phyloP scores from a whole-genome alignment of 2,113 vertebrate genomes.

The Sinocyclocheilus maitianheensis region DNA sequence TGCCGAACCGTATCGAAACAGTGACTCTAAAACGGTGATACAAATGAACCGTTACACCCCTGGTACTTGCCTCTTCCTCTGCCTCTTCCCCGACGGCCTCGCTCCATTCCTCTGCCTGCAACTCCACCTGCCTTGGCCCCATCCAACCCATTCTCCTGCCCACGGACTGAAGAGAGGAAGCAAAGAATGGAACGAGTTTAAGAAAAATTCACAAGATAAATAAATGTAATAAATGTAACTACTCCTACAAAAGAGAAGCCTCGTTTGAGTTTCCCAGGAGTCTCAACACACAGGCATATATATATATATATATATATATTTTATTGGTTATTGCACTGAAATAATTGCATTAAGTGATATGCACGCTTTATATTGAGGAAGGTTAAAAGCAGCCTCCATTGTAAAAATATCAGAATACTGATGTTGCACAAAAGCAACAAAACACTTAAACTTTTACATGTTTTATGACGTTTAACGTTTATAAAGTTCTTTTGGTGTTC shows the following conservation, averaged over 20 bases:
- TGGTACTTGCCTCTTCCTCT: conserved; percentile 87
- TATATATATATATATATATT: no score
- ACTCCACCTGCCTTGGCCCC: conserved; percentile 84
- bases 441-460: no score
- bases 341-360: neutral
- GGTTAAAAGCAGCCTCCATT: neutral
- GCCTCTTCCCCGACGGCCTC: conserved; percentile 89
- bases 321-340: neutral
- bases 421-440: no score
- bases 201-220: neutral
- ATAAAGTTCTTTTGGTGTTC: no score
- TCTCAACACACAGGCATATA: neutral
- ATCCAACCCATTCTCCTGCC: conserved; percentile 95
- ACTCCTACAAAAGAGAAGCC: neutral
- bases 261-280: neutral
- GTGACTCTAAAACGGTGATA: no score
- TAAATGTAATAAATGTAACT: no score
- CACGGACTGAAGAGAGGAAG: conserved; percentile 79
- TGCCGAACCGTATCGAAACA: no score
- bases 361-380: neutral
- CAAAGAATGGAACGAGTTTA: neutral
- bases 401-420: no score
- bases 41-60: no score
- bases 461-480: no score
- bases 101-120: conserved; percentile 87